Conservation (phyloP, 1,140 invertebrate genomes). For the Ericerus pela region DNA sequence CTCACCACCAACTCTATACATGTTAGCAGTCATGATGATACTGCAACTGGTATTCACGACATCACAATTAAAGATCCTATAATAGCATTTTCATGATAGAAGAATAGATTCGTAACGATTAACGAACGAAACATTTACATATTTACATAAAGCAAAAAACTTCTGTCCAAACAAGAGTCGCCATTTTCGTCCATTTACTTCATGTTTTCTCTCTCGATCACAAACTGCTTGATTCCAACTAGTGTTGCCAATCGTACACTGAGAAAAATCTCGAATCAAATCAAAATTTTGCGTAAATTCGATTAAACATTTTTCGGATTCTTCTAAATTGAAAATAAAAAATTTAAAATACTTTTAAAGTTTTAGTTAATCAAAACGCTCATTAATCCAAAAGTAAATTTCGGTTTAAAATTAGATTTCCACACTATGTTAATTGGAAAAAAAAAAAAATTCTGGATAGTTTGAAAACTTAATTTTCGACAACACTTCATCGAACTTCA, state of each 20-base stretch:
- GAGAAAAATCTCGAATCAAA: no score
- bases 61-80: neutral
- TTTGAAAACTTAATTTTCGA: no score
- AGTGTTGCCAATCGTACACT: neutral
- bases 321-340: no score
- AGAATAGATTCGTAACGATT: neutral
- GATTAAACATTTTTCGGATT: no score
- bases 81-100: slow-evolving; percentile 1
- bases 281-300: no score
- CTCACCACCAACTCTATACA: slow-evolving; percentile 51
- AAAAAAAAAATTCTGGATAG: no score
- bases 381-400: no score
- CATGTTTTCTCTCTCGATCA: neutral
- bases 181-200: slow-evolving; percentile 5
- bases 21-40: slow-evolving; percentile 40
- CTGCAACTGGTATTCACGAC: neutral
- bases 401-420: no score
- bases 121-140: slow-evolving; percentile 5
- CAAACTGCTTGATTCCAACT: neutral
- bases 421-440: no score
- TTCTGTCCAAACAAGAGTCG: slow-evolving; percentile 2
- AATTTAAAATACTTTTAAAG: no score
- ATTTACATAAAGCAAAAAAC: slow-evolving; percentile 1
- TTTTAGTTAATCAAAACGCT: no score
- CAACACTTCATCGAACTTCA: no score